These are phyloP conservation scores for Cantharis rustica DNA, from an alignment of 2,888 invertebrate species.

Conservation along the genomic window DNA sequence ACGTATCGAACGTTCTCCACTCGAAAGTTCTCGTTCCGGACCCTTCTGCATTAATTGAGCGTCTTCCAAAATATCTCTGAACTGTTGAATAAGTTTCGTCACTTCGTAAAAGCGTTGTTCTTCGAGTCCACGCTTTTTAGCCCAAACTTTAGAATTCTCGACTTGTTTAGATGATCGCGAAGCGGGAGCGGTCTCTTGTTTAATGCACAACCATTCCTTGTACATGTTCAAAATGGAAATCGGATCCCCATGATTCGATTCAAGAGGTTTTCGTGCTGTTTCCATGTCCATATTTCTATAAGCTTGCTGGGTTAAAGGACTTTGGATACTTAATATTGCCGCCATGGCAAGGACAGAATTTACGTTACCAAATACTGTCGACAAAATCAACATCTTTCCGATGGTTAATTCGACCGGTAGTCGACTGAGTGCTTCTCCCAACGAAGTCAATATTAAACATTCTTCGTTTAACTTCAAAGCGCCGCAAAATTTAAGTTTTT, in stretches of 20 bases:
- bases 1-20: slow-evolving; percentile 78
- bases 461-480: slow-evolving; percentile 80
- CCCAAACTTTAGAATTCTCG: slow-evolving; percentile 76
- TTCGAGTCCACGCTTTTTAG: slow-evolving; percentile 86
- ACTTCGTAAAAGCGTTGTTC: slow-evolving; percentile 98
- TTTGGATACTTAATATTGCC: slow-evolving; percentile 91
- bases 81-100: slow-evolving; percentile 89
- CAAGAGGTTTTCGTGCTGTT: slow-evolving; percentile 76
- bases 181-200: slow-evolving; percentile 58
- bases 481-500: slow-evolving; percentile 81
- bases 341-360: slow-evolving; percentile 89
- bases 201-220: slow-evolving; percentile 86
- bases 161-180: slow-evolving; percentile 18
- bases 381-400: slow-evolving; percentile 94
- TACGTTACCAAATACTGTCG: slow-evolving; percentile 85
- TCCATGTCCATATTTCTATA: slow-evolving; percentile 84
- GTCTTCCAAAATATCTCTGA: slow-evolving; percentile 78
- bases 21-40: slow-evolving; percentile 58
- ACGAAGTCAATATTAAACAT: slow-evolving; percentile 67
- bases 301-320: slow-evolving; percentile 88
- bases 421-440: slow-evolving; percentile 85
- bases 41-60: slow-evolving; percentile 49
- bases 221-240: slow-evolving; percentile 86
- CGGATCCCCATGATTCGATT: slow-evolving; percentile 96
- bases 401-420: slow-evolving; percentile 94